Percentiles rank a stretch among this genome's conserved stretches.
Conservation (phyloP, 2,113 vertebrate genomes). For the Ophthalmolycus amberensis region DNA sequence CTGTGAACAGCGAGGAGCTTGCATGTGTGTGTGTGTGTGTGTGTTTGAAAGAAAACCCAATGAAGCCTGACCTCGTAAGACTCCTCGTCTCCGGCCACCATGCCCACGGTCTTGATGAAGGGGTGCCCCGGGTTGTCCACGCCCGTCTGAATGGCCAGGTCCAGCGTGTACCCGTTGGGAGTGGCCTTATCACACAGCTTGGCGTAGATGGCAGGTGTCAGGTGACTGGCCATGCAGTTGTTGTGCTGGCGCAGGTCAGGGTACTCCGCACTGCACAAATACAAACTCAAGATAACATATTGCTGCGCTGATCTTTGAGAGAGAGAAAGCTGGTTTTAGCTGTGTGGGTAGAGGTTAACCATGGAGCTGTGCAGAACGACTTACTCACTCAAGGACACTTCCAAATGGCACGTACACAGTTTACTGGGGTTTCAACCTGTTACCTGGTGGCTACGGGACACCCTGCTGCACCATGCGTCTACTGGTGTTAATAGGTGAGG, state of each 20-base stretch:
- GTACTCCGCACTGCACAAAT: conserved; percentile 90
- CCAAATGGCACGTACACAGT: neutral
- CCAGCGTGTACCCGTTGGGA: conserved; percentile 93
- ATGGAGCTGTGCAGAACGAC: neutral
- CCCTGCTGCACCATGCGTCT: neutral
- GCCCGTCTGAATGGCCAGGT: conserved; percentile 97
- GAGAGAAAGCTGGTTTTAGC: neutral
- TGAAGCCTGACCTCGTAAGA: conserved; percentile 90
- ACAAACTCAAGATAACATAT: conserved; percentile 25
- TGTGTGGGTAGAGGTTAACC: neutral
- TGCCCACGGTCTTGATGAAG: conserved; percentile 90
- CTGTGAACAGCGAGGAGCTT: too few species aligned
- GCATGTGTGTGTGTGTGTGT: too few species aligned
- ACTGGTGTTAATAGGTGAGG: neutral
- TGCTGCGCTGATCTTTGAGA: neutral
- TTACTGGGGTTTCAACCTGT: neutral
- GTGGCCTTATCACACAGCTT: conserved; percentile 92
- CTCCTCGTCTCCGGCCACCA: conserved; percentile 97
- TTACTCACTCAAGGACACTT: conserved; percentile 17
- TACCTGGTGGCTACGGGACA: neutral
- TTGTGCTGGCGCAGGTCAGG: conserved; percentile 98
- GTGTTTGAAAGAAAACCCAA: neutral
- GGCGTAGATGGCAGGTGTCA: conserved; percentile 93
- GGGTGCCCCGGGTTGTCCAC: conserved; percentile 98
- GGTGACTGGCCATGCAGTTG: conserved; percentile 96